Conservation (phyloP, 2,888 invertebrate genomes). For the Abscondita cerata region DNA sequence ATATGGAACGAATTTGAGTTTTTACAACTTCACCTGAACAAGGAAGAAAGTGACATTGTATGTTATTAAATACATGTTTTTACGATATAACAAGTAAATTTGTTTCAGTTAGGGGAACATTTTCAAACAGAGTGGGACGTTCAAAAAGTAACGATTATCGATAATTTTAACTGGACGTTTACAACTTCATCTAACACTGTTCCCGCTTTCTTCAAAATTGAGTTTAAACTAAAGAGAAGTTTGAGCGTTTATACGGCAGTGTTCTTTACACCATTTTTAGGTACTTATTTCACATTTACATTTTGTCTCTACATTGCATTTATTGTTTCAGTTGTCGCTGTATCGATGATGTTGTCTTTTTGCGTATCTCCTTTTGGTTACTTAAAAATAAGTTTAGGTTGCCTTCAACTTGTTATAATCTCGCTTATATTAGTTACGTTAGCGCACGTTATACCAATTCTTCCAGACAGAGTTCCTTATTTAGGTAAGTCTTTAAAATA, state of each 20-base stretch:
- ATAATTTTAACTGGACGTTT: constrained; percentile 26
- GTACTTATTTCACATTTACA: constrained; percentile 38
- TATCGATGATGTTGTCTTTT: constrained; percentile 51
- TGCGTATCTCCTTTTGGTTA: constrained; percentile 53
- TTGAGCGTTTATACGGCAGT: constrained; percentile 47
- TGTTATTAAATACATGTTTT: constrained; percentile 1
- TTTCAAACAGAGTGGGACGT: constrained; percentile 38
- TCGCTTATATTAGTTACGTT: constrained; percentile 48
- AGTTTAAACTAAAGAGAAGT: constrained; percentile 45
- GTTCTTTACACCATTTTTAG: constrained; percentile 52
- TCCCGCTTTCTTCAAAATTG: constrained; percentile 1
- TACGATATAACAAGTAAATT: not conserved
- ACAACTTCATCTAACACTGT: not conserved
- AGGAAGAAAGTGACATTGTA: constrained; percentile 45
- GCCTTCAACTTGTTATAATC: constrained; percentile 50
- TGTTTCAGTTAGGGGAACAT: constrained; percentile 18
- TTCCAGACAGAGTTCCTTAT: constrained; percentile 50
- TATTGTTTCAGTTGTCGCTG: constrained; percentile 47
- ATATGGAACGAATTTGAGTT: constrained; percentile 49
- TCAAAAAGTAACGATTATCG: constrained; percentile 13
- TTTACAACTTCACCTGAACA: constrained; percentile 44
- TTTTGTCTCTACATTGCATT: too few relatives aligned
- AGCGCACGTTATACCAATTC: constrained; percentile 47
- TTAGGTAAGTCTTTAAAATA: constrained; percentile 49
- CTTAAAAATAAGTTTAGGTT: constrained; percentile 50